phyloP scores from a whole-genome alignment of 2,113 vertebrate genomes.

The Lycocorax pyrrhopterus region DNA sequence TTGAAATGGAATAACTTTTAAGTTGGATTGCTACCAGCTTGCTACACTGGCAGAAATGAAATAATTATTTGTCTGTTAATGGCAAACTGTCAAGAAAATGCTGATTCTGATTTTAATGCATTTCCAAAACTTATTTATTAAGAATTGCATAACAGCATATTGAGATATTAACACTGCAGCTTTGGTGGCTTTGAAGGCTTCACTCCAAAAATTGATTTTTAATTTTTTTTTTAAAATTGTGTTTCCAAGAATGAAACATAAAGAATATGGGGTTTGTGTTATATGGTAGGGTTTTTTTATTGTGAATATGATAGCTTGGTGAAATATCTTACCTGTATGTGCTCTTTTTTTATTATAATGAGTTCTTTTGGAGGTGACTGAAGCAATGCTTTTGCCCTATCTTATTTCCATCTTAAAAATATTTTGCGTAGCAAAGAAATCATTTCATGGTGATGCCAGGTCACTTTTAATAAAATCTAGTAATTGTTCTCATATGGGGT shows the following conservation, averaged over 20 bases:
- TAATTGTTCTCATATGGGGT: neutral
- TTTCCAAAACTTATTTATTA: neutral
- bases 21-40: neutral
- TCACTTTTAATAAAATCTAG: neutral
- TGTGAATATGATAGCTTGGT: neutral
- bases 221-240: neutral
- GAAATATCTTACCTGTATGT: neutral
- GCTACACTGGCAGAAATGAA: neutral
- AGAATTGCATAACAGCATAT: neutral
- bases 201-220: neutral
- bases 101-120: neutral
- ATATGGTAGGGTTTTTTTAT: accelerated
- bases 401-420: neutral
- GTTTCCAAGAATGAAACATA: neutral
- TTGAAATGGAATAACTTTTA: neutral
- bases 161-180: neutral
- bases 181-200: neutral
- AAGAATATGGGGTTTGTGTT: neutral
- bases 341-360: neutral
- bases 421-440: neutral
- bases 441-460: neutral
- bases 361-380: neutral
- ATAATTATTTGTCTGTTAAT: neutral
- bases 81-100: neutral
- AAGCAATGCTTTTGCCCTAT: neutral